Evolutionary conservation across 53 echinoderm and acorn worm genomes (phyloP).

Genomic region (Echinometra lucunter): DNA sequence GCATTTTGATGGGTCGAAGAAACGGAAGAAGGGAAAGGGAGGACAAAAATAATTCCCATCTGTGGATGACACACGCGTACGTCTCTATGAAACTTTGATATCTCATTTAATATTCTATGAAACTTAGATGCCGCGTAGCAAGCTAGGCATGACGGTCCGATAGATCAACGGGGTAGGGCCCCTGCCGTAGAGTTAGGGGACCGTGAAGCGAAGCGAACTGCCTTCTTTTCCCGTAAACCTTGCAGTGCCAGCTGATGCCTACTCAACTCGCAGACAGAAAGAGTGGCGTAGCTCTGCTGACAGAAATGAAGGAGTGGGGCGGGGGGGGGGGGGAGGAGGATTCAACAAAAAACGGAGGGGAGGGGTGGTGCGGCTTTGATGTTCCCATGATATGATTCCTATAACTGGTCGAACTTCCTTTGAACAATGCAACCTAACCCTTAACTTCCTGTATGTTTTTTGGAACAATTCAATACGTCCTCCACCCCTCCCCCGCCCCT

Average conservation of each 20-base stretch:
- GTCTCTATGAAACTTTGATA: slow-evolving; percentile 96
- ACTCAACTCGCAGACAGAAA: not conserved
- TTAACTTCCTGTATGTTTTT: not conserved
- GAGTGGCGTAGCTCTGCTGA: not conserved
- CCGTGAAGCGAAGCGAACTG: slow-evolving; percentile 68
- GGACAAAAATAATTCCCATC: slow-evolving; percentile 84
- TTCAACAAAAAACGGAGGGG: not conserved
- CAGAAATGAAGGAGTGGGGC: not conserved
- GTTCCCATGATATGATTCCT: not conserved
- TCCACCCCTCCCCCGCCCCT: not conserved
- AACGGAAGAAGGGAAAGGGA: slow-evolving; percentile 66
- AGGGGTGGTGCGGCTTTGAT: not conserved
- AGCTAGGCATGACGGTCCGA: slow-evolving; percentile 54
- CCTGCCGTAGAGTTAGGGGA: slow-evolving; percentile 66
- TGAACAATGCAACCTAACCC: not conserved
- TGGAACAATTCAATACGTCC: not conserved
- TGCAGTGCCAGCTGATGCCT: slow-evolving; percentile 52
- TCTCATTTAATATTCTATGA: slow-evolving; percentile 99
- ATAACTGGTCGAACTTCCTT: not conserved
- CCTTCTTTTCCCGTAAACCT: slow-evolving; percentile 57
- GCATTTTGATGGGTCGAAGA: slow-evolving; percentile 64
- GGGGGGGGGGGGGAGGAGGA: not conserved
- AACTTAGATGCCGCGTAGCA: slow-evolving; percentile 85
- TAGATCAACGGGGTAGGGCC: slow-evolving; percentile 43
- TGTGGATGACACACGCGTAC: slow-evolving; percentile 67